Conservation (phyloP, 2,113 vertebrate genomes). For the Jaculus jaculus region DNA sequence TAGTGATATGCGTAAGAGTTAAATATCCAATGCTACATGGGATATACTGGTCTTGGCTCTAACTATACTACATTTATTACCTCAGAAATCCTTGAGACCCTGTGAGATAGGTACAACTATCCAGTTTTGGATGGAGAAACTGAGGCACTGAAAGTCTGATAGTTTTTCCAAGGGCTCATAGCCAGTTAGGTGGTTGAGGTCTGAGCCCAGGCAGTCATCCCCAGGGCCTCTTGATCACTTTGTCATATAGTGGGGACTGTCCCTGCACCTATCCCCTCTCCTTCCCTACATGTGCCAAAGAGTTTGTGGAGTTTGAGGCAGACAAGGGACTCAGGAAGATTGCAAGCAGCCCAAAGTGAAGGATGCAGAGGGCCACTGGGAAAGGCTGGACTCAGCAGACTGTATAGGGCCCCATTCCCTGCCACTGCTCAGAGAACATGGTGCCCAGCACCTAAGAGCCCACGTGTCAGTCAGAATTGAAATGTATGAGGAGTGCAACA, state of each 20-base stretch:
- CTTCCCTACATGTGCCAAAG: neutral
- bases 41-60: neutral
- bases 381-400: neutral
- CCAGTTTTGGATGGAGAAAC: constrained; percentile 1
- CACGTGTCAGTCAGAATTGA: neutral
- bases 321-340: neutral
- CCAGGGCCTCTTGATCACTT: neutral
- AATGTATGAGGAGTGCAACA: neutral
- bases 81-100: neutral
- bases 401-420: neutral
- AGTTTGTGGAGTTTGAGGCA: neutral
- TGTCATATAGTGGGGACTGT: neutral
- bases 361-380: neutral
- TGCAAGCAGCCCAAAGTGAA: neutral
- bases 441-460: neutral
- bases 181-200: neutral
- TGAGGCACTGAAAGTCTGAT: neutral
- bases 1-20: neutral
- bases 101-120: neutral
- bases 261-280: neutral
- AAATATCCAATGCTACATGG: neutral
- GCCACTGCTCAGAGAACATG: neutral
- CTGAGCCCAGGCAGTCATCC: neutral
- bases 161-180: neutral
- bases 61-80: neutral